Conservation (phyloP, 2,888 invertebrate genomes). For the Dicycla oo region DNA sequence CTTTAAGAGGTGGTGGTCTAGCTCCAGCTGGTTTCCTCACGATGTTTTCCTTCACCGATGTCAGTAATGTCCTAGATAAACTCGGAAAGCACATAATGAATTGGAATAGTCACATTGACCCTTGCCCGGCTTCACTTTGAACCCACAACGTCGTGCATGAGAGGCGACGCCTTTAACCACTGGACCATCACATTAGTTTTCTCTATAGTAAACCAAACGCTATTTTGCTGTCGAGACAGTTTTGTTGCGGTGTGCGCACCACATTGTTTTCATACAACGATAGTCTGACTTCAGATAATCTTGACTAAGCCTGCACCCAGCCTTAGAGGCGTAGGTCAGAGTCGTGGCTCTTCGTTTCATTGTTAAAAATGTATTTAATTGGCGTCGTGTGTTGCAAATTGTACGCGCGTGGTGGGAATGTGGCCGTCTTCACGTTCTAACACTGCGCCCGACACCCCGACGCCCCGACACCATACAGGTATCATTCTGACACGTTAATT, state of each 20-base stretch:
- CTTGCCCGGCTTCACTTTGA: too few species aligned
- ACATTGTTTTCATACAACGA: not conserved
- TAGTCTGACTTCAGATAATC: not conserved
- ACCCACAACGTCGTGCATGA: too few species aligned
- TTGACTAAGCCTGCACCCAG: not conserved
- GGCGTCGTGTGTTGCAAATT: constrained; percentile 76
- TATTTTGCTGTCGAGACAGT: not conserved
- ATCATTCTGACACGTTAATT: constrained; percentile 57
- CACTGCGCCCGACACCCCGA: constrained; percentile 2
- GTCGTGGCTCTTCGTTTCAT: constrained; percentile 65
- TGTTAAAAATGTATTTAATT: constrained; percentile 77
- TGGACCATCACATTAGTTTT: not conserved
- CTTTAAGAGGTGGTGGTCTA: too few species aligned
- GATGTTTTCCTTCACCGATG: not conserved
- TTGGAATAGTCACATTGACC: too few species aligned
- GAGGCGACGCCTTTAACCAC: not conserved
- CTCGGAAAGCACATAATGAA: too few species aligned
- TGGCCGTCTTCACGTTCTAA: constrained; percentile 70
- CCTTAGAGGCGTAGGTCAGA: constrained; percentile 49
- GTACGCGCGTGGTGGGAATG: constrained; percentile 67
- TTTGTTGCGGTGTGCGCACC: not conserved
- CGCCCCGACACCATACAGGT: constrained; percentile 22
- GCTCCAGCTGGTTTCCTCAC: too few species aligned
- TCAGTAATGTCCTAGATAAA: not conserved
- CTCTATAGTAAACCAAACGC: not conserved